Conservation (phyloP, 2,113 vertebrate species). For the Engystomops pustulosus region DNA sequence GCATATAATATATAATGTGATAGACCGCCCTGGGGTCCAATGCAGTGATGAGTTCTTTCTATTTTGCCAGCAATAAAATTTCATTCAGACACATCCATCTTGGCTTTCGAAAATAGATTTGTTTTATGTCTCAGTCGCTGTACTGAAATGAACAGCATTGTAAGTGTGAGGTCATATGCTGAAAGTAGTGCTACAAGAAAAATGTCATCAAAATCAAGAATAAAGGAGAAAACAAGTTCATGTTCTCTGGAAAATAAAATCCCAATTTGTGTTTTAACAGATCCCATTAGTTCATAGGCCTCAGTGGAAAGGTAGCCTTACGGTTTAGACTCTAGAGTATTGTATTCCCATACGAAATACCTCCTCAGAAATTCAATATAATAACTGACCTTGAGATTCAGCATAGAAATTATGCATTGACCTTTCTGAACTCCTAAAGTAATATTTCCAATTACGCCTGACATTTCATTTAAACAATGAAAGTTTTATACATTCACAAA, state of each 20-base stretch:
- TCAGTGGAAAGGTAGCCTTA: background rate
- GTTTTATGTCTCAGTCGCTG: conserved; percentile 23
- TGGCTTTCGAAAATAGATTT: conserved; percentile 33
- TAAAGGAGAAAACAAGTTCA: background rate
- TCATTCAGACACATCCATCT: conserved; percentile 33
- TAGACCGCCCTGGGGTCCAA: conserved; percentile 27
- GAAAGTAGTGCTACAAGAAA: background rate
- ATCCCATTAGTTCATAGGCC: background rate
- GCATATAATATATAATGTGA: conserved; percentile 38
- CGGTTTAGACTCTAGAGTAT: background rate
- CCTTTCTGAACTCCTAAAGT: conserved; percentile 21
- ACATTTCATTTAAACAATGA: conserved; percentile 37
- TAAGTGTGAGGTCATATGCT: background rate
- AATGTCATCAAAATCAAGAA: background rate
- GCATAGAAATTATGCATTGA: conserved; percentile 10
- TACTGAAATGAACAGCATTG: background rate
- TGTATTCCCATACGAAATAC: background rate
- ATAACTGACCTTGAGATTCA: conserved; percentile 6
- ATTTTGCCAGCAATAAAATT: conserved; percentile 38
- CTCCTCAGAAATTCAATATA: background rate
- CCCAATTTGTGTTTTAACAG: background rate
- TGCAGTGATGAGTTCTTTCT: conserved; percentile 36
- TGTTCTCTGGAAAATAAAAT: background rate
- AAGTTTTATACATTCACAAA: conserved; percentile 24
- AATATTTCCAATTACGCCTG: conserved; percentile 34